Percentiles rank a stretch among this genome's conserved stretches.
phyloP scores from a whole-genome alignment of 2,113 vertebrate genomes.

The Sterna hirundo region DNA sequence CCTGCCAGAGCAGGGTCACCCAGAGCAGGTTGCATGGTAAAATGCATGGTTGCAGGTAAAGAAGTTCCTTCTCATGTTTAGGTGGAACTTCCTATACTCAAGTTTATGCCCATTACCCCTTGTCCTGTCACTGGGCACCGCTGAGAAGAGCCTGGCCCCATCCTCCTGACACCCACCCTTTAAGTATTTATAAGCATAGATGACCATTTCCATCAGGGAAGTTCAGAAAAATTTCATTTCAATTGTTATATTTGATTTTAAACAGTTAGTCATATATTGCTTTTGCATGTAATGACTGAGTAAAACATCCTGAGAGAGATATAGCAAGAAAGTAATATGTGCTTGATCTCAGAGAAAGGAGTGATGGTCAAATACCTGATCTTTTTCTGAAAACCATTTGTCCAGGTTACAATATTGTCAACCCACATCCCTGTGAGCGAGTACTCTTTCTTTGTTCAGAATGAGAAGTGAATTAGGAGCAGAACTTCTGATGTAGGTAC shows the following conservation, averaged over 20 bases:
- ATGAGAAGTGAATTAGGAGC: neutral
- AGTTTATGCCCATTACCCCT: no score
- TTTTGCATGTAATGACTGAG: neutral
- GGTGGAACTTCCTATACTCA: no score
- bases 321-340: neutral
- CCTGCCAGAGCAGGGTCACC: no score
- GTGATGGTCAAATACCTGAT: neutral
- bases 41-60: no score
- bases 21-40: no score
- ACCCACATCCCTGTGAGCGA: neutral
- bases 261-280: neutral
- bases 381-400: neutral
- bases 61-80: no score
- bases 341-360: neutral
- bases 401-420: neutral
- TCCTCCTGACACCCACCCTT: no score
- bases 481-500: neutral
- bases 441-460: neutral
- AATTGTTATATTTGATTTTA: neutral
- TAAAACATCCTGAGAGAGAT: neutral
- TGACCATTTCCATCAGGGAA: neutral
- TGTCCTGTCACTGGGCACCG: no score
- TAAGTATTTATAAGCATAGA: neutral
- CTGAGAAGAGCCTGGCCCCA: no score
- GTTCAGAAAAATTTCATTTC: neutral